Evolutionary conservation across 2,113 vertebrate genomes (phyloP).

Genomic region (Stomatorhinus ivindoensis): DNA sequence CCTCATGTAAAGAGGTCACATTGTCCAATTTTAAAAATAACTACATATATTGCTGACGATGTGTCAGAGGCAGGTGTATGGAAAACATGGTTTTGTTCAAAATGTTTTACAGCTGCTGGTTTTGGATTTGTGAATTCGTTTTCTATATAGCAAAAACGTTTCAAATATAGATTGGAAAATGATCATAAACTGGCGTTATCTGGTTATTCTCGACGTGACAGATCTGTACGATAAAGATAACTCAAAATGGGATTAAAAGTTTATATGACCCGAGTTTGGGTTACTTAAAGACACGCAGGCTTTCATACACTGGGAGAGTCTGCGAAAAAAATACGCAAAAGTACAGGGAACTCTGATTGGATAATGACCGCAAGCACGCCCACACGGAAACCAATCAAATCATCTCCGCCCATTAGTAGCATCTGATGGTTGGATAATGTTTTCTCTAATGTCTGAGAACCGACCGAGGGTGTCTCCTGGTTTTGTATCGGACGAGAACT

Average conservation of each 20-base stretch:
- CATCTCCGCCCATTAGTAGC: not conserved
- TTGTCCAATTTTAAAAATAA: not conserved
- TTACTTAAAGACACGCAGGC: not conserved
- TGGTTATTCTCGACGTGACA: not conserved
- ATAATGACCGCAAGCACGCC: not conserved
- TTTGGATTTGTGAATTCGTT: not conserved
- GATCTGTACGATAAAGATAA: not conserved
- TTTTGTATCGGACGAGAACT: not conserved
- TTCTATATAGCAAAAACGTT: not conserved
- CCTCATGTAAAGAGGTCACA: not conserved
- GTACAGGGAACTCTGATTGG: not conserved
- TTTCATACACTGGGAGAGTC: not conserved
- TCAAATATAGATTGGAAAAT: not conserved
- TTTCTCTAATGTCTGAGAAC: not conserved
- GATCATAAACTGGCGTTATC: not conserved
- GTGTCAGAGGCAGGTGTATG: not conserved
- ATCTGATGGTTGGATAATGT: not conserved
- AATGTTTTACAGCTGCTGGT: not conserved
- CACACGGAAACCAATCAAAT: not conserved
- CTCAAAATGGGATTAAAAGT: not conserved
- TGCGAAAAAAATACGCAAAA: not conserved
- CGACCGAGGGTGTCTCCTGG: not conserved
- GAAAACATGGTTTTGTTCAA: not conserved
- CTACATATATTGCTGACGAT: not conserved
- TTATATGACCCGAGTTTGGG: not conserved